Conservation (phyloP, 2,888 invertebrate genomes). For the Melangyna quadrimaculata region DNA sequence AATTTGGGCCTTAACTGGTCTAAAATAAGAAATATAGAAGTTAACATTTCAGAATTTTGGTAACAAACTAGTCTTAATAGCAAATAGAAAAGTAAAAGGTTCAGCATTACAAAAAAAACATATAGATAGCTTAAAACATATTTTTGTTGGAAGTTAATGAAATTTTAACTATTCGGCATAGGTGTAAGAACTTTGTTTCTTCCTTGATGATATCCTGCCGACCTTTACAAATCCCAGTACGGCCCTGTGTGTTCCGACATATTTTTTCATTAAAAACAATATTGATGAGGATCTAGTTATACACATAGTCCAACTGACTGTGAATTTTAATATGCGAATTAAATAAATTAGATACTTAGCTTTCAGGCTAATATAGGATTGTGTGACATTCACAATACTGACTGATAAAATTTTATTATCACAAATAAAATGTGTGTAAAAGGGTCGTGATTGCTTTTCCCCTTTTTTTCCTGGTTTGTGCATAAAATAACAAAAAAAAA, state of each 20-base stretch:
- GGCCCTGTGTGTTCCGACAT: background rate
- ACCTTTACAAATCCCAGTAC: background rate
- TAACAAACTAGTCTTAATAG: too few species aligned
- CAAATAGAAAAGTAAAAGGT: too few species aligned
- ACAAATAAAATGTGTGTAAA: slow-evolving; percentile 16
- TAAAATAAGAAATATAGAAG: too few species aligned
- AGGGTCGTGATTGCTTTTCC: slow-evolving; percentile 27
- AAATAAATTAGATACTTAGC: slow-evolving; percentile 19
- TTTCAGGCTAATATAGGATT: slow-evolving; percentile 13
- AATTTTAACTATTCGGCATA: too few species aligned
- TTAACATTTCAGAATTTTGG: too few species aligned
- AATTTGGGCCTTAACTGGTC: too few species aligned
- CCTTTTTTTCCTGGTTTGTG: background rate
- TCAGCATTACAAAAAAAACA: too few species aligned
- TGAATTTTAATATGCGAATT: slow-evolving; percentile 47
- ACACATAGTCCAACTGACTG: slow-evolving; percentile 21
- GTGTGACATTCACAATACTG: slow-evolving; percentile 15
- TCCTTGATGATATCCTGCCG: background rate
- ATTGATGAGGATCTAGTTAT: background rate
- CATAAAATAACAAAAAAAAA: background rate
- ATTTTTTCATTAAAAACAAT: background rate
- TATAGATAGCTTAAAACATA: too few species aligned
- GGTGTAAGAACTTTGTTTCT: too few species aligned
- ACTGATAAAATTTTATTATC: slow-evolving; percentile 34
- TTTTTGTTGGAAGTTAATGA: too few species aligned